These are phyloP conservation scores for Leguminivora glycinivorella DNA, from an alignment of 1,140 invertebrate species.

Conservation along the genomic window DNA sequence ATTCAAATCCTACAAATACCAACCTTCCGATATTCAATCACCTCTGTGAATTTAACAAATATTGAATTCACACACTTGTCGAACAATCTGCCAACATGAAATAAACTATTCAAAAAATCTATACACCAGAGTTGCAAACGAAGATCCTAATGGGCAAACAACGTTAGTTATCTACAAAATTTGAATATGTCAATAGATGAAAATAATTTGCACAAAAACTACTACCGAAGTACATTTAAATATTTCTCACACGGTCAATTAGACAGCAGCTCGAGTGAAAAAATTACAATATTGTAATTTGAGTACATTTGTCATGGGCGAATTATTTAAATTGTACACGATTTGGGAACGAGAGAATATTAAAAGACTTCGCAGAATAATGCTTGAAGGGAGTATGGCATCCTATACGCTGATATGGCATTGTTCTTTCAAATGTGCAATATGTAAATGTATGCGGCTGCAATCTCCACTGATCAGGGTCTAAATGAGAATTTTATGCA, in stretches of 20 bases:
- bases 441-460: constrained; percentile 33
- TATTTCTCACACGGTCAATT: constrained; percentile 55
- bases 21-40: background rate
- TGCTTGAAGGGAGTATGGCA: background rate
- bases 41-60: constrained; percentile 56
- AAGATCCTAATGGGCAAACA: constrained; percentile 25
- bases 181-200: constrained; percentile 63
- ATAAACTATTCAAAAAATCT: constrained; percentile 19
- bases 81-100: background rate
- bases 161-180: constrained; percentile 48
- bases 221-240: constrained; percentile 35
- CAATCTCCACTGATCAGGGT: constrained; percentile 56
- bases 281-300: constrained; percentile 55
- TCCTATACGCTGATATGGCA: background rate
- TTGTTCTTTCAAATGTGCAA: constrained; percentile 10
- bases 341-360: constrained; percentile 40
- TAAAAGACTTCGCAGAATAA: background rate
- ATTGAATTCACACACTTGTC: constrained; percentile 64
- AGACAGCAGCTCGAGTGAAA: constrained; percentile 42
- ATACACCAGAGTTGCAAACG: background rate
- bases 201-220: constrained; percentile 40
- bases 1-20: background rate
- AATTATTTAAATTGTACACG: constrained; percentile 67
- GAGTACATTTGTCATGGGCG: constrained; percentile 55
- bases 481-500: constrained; percentile 71